Evolutionary conservation across 1,140 invertebrate genomes (phyloP), one percentile per base, ranked within the genome.

Genomic region (Globodera ellingtonae): DNA sequence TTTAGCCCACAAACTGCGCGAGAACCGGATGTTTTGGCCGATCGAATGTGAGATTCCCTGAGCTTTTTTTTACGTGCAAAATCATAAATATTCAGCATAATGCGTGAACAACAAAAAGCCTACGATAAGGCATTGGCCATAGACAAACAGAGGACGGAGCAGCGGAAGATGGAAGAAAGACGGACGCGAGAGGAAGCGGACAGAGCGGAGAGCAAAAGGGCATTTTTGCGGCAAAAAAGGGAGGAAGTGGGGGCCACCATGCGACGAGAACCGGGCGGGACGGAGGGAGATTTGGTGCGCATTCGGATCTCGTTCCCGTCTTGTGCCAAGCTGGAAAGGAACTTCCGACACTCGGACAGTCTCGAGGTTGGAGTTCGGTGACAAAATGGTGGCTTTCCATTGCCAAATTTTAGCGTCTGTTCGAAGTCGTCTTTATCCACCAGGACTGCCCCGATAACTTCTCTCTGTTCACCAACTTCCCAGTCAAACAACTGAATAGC

Each of bases 381-480:
- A 35, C 35, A 35, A 35, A 35, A 35, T 35, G 35, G 35, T 35
- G 35, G 35, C 35, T 13, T 15, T 75, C 6, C 44, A 75, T 18
- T 48, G 44, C 50, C 52, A n/a, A 72, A n/a, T n/a, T 72, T 46
- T 56, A 75, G 75, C 75, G 75, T 44, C 75, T 76, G 35, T 76
- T 76, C 50, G 47, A 75, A 46, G 21, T 47, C 56, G 75, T 76
- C 21, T 76, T 76, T 44, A n/a, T 76, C 47, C 75, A 76, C 47
- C 62, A 59, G 65, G 75, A 77, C 44, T 77, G 75, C 47, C 75
- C 75, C 50, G 75, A 77, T 6, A 65, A 77, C 35, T 75, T 77
- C 50, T 77, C 75, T 44, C 50, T 77, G 62, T 50, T 77, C 50
- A 69, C 62, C 6, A 77, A 67, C 24, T 77, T 65, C 24, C 75